Conservation (phyloP, 2,797 vertebrate species). For the Okamejei kenojei region DNA sequence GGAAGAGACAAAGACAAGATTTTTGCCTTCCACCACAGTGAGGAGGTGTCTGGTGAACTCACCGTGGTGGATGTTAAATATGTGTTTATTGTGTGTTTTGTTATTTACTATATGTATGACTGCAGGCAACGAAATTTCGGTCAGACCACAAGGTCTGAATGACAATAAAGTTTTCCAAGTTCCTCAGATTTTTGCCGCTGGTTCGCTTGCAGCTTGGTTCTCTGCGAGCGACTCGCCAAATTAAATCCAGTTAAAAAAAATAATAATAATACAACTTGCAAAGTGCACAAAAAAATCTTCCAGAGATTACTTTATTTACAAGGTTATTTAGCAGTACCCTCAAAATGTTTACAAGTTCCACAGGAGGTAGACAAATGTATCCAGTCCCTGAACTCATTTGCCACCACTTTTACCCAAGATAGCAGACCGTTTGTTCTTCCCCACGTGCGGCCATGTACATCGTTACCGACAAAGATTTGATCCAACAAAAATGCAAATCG, state of each 20-base stretch:
- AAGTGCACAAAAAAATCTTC: slow-evolving; percentile 19
- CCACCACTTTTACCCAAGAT: background rate
- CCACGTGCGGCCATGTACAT: background rate
- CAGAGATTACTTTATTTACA: slow-evolving; percentile 34
- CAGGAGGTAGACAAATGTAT: slow-evolving; percentile 25
- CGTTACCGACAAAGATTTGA: background rate
- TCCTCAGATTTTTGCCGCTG: no score
- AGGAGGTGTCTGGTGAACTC: no score
- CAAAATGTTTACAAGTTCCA: background rate
- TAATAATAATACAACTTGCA: background rate
- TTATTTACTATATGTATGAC: no score
- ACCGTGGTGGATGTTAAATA: no score
- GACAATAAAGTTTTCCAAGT: no score
- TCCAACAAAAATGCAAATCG: background rate
- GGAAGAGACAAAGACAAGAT: no score
- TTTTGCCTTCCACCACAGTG: no score
- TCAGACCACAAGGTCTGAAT: no score
- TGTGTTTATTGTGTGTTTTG: no score
- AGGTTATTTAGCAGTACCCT: slow-evolving; percentile 28
- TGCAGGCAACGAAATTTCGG: no score
- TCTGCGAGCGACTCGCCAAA: background rate
- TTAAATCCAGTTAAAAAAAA: background rate
- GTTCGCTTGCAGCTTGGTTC: background rate
- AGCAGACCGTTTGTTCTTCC: background rate
- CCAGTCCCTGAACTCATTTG: background rate